phyloP scores from a whole-genome alignment of 2,113 vertebrate species.

The Tachuris rubrigastra region DNA sequence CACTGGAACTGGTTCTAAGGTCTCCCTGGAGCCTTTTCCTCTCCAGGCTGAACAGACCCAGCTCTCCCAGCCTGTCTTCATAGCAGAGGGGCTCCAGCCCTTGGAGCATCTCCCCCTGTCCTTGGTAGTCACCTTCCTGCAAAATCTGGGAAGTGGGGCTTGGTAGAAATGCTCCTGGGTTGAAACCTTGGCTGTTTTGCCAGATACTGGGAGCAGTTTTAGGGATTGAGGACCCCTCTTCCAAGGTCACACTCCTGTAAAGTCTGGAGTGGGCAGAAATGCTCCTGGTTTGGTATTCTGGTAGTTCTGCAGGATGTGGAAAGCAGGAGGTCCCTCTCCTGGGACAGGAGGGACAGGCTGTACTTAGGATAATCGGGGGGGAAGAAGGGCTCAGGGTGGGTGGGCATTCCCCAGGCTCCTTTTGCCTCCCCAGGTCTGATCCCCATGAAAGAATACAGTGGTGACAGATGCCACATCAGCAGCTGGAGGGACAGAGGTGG shows the following conservation, averaged over 20 bases:
- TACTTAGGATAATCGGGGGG: accelerated
- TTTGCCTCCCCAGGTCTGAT: accelerated
- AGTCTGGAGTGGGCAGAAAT: neutral
- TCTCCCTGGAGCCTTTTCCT: neutral
- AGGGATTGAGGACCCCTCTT: accelerated
- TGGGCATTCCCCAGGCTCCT: no score
- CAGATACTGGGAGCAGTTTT: neutral
- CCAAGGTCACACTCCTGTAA: accelerated
- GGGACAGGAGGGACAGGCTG: neutral
- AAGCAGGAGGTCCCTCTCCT: no score
- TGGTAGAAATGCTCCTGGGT: accelerated
- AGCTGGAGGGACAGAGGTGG: no score
- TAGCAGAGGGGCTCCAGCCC: neutral
- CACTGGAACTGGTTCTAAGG: neutral
- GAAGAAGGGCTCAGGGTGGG: accelerated
- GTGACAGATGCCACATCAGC: neutral
- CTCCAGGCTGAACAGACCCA: neutral
- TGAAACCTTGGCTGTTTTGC: neutral
- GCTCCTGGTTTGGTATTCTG: neutral
- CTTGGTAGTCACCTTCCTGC: neutral
- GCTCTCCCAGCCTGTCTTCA: neutral
- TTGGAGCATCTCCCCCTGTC: neutral
- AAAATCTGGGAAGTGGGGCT: neutral
- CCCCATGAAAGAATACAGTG: accelerated
- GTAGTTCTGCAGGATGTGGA: neutral